phyloP scores from a whole-genome alignment of 2,113 vertebrate species.

The Plectropomus leopardus region DNA sequence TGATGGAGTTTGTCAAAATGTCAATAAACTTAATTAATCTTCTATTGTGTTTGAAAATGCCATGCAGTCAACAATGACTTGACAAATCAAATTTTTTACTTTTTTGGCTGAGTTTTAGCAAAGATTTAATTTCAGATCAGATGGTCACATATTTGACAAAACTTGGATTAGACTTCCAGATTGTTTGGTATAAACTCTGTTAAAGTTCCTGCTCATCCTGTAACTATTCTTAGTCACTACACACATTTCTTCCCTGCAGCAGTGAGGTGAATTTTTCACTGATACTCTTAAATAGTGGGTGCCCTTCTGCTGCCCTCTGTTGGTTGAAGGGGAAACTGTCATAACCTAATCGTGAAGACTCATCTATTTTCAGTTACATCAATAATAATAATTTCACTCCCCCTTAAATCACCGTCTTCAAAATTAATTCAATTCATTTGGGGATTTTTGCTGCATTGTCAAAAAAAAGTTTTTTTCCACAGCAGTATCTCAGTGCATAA shows the following conservation, averaged over 20 bases:
- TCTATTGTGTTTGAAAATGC: not conserved
- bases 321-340: conserved; percentile 36
- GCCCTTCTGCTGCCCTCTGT: conserved; percentile 76
- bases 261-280: conserved; percentile 3
- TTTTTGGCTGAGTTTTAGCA: not conserved
- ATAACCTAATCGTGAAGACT: not conserved
- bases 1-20: not conserved
- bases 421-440: conserved; percentile 22
- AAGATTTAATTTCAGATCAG: not conserved
- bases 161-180: not conserved
- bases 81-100: not conserved
- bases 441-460: not conserved
- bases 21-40: not conserved
- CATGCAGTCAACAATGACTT: not conserved
- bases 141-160: too few relatives aligned
- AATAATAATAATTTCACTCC: not conserved
- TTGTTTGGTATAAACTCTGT: not conserved
- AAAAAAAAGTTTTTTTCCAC: not conserved
- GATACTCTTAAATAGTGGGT: not conserved
- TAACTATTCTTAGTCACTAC: not conserved
- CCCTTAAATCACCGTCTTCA: conserved; percentile 5
- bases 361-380: not conserved
- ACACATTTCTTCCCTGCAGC: not conserved
- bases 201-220: not conserved
- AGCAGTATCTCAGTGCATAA: conserved; percentile 3